Conservation (phyloP, 1,140 invertebrate species). For the Brachionus calyciflorus region DNA sequence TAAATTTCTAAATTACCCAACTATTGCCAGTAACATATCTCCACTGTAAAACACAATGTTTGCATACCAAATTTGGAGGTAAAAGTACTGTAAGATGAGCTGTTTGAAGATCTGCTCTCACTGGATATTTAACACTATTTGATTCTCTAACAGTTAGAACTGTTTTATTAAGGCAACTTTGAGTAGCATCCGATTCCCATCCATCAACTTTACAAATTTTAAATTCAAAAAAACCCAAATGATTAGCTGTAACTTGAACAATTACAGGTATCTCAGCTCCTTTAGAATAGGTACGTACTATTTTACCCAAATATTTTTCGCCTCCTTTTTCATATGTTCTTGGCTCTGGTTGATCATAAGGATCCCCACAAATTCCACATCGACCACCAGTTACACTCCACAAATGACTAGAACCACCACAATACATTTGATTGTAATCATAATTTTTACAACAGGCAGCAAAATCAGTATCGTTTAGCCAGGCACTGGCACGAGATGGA, state of each 20-base stretch:
- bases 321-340: slow-evolving; percentile 59
- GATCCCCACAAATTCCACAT: slow-evolving; percentile 62
- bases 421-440: slow-evolving; percentile 45
- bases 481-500: slow-evolving; percentile 38
- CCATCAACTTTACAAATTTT: slow-evolving; percentile 64
- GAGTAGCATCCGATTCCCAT: slow-evolving; percentile 49
- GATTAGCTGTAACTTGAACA: slow-evolving; percentile 51
- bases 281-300: slow-evolving; percentile 52
- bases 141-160: not conserved
- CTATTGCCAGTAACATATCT: slow-evolving; percentile 43
- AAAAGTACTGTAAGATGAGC: not conserved
- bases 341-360: slow-evolving; percentile 50
- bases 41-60: slow-evolving; percentile 41
- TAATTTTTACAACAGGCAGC: slow-evolving; percentile 21
- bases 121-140: not conserved
- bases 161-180: slow-evolving; percentile 50
- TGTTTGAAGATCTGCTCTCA: not conserved
- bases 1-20: not conserved
- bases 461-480: slow-evolving; percentile 39
- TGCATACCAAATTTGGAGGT: slow-evolving; percentile 11
- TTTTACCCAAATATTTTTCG: slow-evolving; percentile 56
- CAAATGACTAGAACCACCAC: slow-evolving; percentile 28
- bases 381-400: slow-evolving; percentile 53
- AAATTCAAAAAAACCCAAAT: slow-evolving; percentile 54
- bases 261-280: slow-evolving; percentile 50